Evolutionary conservation across 2,113 vertebrate genomes (phyloP).

Genomic region (Pao palembangensis): DNA sequence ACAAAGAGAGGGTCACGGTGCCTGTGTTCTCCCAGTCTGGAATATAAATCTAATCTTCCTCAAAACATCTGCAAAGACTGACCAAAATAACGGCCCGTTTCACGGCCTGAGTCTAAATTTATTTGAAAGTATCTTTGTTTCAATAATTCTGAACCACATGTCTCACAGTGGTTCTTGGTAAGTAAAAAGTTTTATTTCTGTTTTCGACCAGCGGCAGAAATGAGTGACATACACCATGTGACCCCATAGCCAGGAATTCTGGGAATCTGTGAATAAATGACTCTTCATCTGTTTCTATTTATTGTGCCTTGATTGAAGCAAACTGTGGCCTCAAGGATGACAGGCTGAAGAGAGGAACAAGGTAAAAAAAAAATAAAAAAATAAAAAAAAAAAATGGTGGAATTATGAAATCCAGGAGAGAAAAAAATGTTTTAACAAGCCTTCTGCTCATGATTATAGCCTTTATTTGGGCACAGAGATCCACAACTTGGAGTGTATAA

Average conservation of each 20-base stretch:
- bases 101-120: not conserved
- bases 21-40: no score
- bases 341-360: not conserved
- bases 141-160: not conserved
- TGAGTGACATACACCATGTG: conserved; percentile 27
- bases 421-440: conserved; percentile 3
- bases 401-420: not conserved
- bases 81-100: not conserved
- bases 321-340: conserved; percentile 20
- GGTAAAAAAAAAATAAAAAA: not conserved
- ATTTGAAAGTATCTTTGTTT: not conserved
- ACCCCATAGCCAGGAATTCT: conserved; percentile 66
- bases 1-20: no score
- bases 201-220: conserved; percentile 33
- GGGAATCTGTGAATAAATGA: conserved; percentile 56
- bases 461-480: conserved; percentile 5
- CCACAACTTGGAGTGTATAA: conserved; percentile 3
- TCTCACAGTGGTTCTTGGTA: not conserved
- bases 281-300: conserved; percentile 63
- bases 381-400: not conserved
- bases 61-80: no score
- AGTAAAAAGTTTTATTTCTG: conserved; percentile 11
- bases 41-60: no score
- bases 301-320: conserved; percentile 35
- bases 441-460: not conserved